Percentiles rank a stretch among this genome's conserved stretches.
phyloP scores from a whole-genome alignment of 2,888 invertebrate species.

The Epinotia demarniana region DNA sequence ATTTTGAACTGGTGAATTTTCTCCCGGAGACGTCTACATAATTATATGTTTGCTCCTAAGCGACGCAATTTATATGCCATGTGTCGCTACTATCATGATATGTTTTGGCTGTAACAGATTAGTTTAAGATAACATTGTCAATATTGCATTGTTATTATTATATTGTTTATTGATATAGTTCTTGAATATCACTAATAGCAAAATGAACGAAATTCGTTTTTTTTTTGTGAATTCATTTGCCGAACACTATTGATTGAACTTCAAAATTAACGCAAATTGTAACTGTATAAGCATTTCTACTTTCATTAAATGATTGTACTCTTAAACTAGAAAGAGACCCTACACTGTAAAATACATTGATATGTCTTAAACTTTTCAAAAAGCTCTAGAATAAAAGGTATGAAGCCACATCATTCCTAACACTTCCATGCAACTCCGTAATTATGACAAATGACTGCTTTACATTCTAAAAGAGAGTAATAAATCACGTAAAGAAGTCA shows the following conservation, averaged over 20 bases:
- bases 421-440: conserved; percentile 24
- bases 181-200: not conserved
- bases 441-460: conserved; percentile 38
- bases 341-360: not conserved
- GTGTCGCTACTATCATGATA: not conserved
- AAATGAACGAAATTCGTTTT: not conserved
- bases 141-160: no score
- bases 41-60: not conserved
- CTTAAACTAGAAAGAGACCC: not conserved
- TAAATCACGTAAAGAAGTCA: conserved; percentile 44
- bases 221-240: not conserved
- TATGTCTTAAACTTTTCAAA: not conserved
- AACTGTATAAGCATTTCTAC: not conserved
- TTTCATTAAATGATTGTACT: not conserved
- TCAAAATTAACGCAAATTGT: not conserved
- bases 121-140: no score
- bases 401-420: conserved; percentile 3
- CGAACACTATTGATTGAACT: not conserved
- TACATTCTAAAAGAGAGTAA: conserved; percentile 40
- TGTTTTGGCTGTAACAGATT: not conserved
- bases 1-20: not conserved
- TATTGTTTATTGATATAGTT: no score
- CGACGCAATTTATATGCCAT: not conserved
- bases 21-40: not conserved
- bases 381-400: conserved; percentile 1